Conservation (phyloP, 2,797 vertebrate genomes). For the Gymnocypris eckloni region DNA sequence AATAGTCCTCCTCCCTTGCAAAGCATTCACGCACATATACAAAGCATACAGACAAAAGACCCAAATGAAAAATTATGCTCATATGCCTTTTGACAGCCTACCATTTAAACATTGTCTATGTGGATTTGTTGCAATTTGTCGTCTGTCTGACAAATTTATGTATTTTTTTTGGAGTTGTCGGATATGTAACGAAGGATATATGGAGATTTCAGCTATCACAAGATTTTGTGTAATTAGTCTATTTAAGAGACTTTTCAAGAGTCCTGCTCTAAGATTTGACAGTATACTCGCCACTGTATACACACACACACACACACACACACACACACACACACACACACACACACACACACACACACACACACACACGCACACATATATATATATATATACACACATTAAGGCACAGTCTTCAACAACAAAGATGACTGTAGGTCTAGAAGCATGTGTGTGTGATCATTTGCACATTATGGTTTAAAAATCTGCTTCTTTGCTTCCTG, state of each 20-base stretch:
- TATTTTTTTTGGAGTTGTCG: slow-evolving; percentile 29
- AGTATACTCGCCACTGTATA: not conserved
- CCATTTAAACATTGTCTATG: slow-evolving; percentile 69
- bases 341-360: too few relatives aligned
- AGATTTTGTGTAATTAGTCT: not conserved
- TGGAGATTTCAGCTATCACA: not conserved
- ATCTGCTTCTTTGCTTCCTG: not conserved
- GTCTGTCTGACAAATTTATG: slow-evolving; percentile 66
- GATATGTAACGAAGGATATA: not conserved
- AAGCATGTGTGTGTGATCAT: not conserved
- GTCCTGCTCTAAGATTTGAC: not conserved
- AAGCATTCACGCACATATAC: slow-evolving; percentile 23
- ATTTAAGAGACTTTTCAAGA: not conserved
- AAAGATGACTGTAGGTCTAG: not conserved
- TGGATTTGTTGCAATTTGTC: slow-evolving; percentile 77
- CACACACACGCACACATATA: too few relatives aligned
- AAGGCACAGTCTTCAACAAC: not conserved
- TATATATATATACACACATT: not conserved
- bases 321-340: too few relatives aligned
- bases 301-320: too few relatives aligned
- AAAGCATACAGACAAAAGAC: slow-evolving; percentile 44
- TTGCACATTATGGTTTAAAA: slow-evolving; percentile 16
- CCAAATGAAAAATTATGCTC: slow-evolving; percentile 63
- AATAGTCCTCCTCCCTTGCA: not conserved
- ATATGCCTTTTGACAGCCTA: slow-evolving; percentile 70